Evolutionary conservation across 92 coral and sea anemone genomes (phyloP).

Genomic region (Chrysogorgia sp.): DNA sequence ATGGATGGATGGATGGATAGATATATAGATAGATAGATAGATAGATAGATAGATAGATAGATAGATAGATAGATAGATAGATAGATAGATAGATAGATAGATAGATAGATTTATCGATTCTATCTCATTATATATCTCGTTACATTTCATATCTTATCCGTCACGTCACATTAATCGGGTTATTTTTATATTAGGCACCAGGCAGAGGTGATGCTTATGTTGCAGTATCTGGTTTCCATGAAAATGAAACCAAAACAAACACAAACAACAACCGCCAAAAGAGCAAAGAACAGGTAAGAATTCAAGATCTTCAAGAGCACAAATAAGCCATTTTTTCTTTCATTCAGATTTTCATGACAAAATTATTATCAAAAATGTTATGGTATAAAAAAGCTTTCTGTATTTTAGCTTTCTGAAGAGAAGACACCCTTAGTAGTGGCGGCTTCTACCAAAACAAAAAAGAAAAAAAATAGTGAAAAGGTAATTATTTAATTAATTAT

Average conservation of each 20-base stretch:
- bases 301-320: too few species aligned
- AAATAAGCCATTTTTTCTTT: too few species aligned
- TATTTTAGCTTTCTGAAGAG: constrained; percentile 7
- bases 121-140: neutral
- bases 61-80: too few species aligned
- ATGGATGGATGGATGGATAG: too few species aligned
- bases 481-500: neutral
- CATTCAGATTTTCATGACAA: too few species aligned
- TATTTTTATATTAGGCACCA: neutral
- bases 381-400: too few species aligned
- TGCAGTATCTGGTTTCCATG: constrained; percentile 23
- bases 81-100: neutral
- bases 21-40: too few species aligned
- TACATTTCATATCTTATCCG: neutral
- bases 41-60: neutral
- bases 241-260: neutral
- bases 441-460: constrained; percentile 2
- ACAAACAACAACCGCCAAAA: neutral
- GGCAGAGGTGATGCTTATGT: constrained; percentile 21
- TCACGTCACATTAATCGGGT: neutral
- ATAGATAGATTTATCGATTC: neutral
- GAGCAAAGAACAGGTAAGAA: constrained; percentile 12
- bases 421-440: neutral
- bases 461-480: constrained; percentile 14
- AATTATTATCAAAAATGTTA: too few species aligned